A percentile compares a stretch with the other conserved stretches of the same genome.
phyloP scores from a whole-genome alignment of 2,888 invertebrate species.

The Dascillus cervinus region DNA sequence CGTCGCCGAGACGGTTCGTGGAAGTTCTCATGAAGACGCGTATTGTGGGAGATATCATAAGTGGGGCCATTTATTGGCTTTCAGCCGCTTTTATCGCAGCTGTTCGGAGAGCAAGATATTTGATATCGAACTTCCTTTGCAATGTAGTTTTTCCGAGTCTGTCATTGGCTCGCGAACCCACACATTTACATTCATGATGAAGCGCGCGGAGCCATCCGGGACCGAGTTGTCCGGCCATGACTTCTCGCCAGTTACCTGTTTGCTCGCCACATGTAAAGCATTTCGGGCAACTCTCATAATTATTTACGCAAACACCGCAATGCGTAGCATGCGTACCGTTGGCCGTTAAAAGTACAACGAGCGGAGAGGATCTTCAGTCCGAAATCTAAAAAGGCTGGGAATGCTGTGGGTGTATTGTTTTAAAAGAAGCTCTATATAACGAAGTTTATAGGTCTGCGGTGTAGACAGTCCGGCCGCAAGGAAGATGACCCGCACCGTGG shows the following conservation, averaged over 20 bases:
- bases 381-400: slow-evolving; percentile 16
- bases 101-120: slow-evolving; percentile 31
- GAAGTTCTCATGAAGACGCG: slow-evolving; percentile 2
- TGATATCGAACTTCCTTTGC: slow-evolving; percentile 35
- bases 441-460: slow-evolving; percentile 17
- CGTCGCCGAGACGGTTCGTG: slow-evolving; percentile 13
- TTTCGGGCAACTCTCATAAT: slow-evolving; percentile 16
- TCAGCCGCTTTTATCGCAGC: slow-evolving; percentile 29
- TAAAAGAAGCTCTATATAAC: slow-evolving; percentile 7
- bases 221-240: slow-evolving; percentile 21
- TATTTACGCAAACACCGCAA: slow-evolving; percentile 12
- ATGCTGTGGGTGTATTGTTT: slow-evolving; percentile 19
- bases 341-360: slow-evolving; percentile 11
- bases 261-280: slow-evolving; percentile 13
- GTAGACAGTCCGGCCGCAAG: slow-evolving; percentile 14
- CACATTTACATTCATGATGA: slow-evolving; percentile 19
- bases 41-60: slow-evolving; percentile 8
- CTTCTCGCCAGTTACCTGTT: slow-evolving; percentile 18
- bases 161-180: slow-evolving; percentile 13
- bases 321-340: slow-evolving; percentile 7
- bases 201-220: slow-evolving; percentile 18
- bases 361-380: slow-evolving; percentile 12
- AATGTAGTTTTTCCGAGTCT: slow-evolving; percentile 18
- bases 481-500: slow-evolving; percentile 11
- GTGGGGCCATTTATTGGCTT: slow-evolving; percentile 23